A percentile compares a stretch with the other conserved stretches of the same genome.
Conservation (phyloP, 1,140 invertebrate species). For the Saccostrea cuccullata region DNA sequence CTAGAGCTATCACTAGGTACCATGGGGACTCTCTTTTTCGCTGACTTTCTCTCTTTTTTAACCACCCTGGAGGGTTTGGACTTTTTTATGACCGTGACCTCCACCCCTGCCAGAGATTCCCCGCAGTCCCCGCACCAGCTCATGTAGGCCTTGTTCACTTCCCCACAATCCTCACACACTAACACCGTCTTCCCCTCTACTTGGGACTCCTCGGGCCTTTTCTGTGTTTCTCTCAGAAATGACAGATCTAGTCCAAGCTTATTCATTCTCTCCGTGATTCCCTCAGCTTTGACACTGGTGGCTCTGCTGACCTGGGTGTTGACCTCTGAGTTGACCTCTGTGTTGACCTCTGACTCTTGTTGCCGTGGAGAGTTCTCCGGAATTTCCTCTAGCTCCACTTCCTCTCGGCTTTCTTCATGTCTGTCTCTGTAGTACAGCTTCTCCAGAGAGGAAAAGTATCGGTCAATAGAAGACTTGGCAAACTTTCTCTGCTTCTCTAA, state of each 20-base stretch:
- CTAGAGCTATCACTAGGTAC: constrained; percentile 12
- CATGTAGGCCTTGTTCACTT: constrained; percentile 72
- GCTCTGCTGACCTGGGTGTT: constrained; percentile 59
- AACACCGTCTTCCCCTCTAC: constrained; percentile 60
- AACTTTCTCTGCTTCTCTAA: constrained; percentile 61
- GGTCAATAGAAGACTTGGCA: constrained; percentile 66
- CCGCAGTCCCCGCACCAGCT: constrained; percentile 74
- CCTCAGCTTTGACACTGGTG: constrained; percentile 66
- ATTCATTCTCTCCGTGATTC: constrained; percentile 70
- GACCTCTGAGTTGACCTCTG: constrained; percentile 59
- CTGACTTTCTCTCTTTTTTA: constrained; percentile 18
- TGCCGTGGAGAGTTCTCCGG: background rate
- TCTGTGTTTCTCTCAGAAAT: constrained; percentile 41
- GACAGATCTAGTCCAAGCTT: constrained; percentile 67
- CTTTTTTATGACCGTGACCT: constrained; percentile 64
- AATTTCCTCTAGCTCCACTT: constrained; percentile 32
- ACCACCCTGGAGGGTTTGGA: constrained; percentile 40
- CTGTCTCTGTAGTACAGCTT: constrained; percentile 44
- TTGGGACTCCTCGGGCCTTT: constrained; percentile 40
- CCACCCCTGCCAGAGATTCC: constrained; percentile 72
- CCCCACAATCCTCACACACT: constrained; percentile 71
- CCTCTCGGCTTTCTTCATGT: background rate
- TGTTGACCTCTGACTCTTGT: constrained; percentile 49
- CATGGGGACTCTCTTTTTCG: constrained; percentile 14
- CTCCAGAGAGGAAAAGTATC: constrained; percentile 70